Evolutionary conservation across 2,888 invertebrate species (phyloP).

Genomic region (Antitype chi): DNA sequence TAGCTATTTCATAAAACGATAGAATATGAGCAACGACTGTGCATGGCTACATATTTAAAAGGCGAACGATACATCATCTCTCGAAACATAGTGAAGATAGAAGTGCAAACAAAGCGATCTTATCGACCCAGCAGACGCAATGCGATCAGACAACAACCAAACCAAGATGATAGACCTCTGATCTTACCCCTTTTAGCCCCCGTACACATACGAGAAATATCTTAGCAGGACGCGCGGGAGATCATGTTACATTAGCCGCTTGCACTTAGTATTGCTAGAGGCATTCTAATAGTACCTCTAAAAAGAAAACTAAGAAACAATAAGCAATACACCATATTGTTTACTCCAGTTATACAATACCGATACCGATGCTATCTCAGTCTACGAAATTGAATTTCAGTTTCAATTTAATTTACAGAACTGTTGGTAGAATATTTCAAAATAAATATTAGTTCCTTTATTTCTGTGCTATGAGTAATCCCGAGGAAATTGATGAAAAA

Average conservation of each 20-base stretch:
- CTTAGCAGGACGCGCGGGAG: slow-evolving; percentile 14
- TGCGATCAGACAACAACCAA: slow-evolving; percentile 68
- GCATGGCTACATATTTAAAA: slow-evolving; percentile 39
- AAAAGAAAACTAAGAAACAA: slow-evolving; percentile 68
- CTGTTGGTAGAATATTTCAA: slow-evolving; percentile 44
- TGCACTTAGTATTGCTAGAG: slow-evolving; percentile 55
- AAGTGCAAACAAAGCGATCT: slow-evolving; percentile 74
- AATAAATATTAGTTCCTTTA: slow-evolving; percentile 51
- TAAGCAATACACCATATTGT: slow-evolving; percentile 70
- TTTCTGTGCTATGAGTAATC: slow-evolving; percentile 40
- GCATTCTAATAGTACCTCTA: slow-evolving; percentile 63
- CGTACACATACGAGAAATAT: background rate
- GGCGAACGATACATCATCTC: slow-evolving; percentile 42
- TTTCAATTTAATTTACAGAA: slow-evolving; percentile 67
- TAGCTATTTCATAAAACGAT: slow-evolving; percentile 25
- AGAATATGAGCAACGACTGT: slow-evolving; percentile 7
- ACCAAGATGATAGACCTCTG: slow-evolving; percentile 56
- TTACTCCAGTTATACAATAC: slow-evolving; percentile 66
- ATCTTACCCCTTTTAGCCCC: background rate
- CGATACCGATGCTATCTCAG: slow-evolving; percentile 54
- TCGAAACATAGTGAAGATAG: slow-evolving; percentile 57
- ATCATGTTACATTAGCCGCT: slow-evolving; percentile 53
- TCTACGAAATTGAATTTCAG: slow-evolving; percentile 66
- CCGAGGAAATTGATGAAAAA: slow-evolving; percentile 23
- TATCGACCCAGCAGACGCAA: slow-evolving; percentile 72